Base-by-base conservation (phyloP, 2,113 vertebrate genomes). In the Brienomyrus longianalis region DNA sequence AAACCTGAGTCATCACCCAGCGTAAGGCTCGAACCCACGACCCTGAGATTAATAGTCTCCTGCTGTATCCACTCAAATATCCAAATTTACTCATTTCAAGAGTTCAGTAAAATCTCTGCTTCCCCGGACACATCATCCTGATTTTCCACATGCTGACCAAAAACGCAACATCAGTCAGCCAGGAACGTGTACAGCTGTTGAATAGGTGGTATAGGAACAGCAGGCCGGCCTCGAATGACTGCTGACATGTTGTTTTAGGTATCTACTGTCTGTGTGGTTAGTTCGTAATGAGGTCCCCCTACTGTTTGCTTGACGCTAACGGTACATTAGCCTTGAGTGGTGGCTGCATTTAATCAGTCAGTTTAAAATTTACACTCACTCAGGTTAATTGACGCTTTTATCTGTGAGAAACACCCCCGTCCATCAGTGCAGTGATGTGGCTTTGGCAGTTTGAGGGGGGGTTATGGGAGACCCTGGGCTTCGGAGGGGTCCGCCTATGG, bases 1-100 rank as follows among this genome's bases (percentile, higher is more conserved):
- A 70, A 70, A 31, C 62, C 88, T n/a, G 43, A 87, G 83, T 50
- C 77, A 88, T 89, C 85, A 11, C 62, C 62, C 62, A 31, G 62
- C 3, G n/a, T 70, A 70, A 70, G 62, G 10, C n/a, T 70, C n/a
- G 3, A 70, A 31, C n/a, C n/a, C 62, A 70, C n/a, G 3, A 70
- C 62, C n/a, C 27, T 70, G n/a, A 31, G n/a, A 11, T 70, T 70
- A 70, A 70, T 27, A 70, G 27, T 31, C 62, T 70, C 62, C n/a
- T 70, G 62, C 62, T 31, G 27, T 27, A n/a, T n/a, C 59, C 23
- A 27, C 59, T 66, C n/a, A 10, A 23, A 27, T n/a, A 66, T n/a
- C n/a, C 9, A 9, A 66, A 31, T 3, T 52, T 19, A 43, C 35
- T 43, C 15, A 5, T 59, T 54, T 87, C 13, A 66, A 27, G n/a